Base-by-base conservation (phyloP, 2,797 vertebrate species). In the Ispidina picta region DNA sequence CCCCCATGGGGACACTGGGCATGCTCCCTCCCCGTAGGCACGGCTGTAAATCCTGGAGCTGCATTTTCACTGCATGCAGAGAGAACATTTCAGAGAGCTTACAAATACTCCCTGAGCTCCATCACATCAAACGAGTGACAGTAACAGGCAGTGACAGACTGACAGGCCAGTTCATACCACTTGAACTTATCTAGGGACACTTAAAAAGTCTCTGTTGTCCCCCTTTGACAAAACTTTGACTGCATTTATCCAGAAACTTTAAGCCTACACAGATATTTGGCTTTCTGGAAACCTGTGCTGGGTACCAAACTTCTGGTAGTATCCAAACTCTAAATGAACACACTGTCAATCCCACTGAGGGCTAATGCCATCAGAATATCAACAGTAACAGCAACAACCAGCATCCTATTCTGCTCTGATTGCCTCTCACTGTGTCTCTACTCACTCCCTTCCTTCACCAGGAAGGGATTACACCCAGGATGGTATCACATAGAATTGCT, bases 141-240 rank as follows among this genome's bases (percentile, higher is more conserved):
- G 31, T 82, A 89, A 95, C 12, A 3, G 84, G 68, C 68, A 86
- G 80, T 62, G 83, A 69, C 92, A 90, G 77, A 92, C 88, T 90
- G 91, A 92, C 74, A 95, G 55, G 58, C 62, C 74, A 65, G 80
- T 84, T 91, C 88, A 88, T 82, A 79, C 43, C 84, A 65, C 82
- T 92, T 68, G 48, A 58, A 82, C 92, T 88, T 93, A 74, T 59
- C 76, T 2, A 77, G 65, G 68, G 62, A 28, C 71, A 88, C 19
- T 63, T 68, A 28, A 74, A 82, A 92, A 83, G 63, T 21, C 64
- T 68, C 68, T 37, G 15, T 18, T 89, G 37, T 14, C 83, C 33
- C 52, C 17, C 43, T 56, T 82, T 60, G 41, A 59, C 23, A 77
- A 46, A 76, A 46, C 44, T 60, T 37, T 43, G 49, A 39, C 63